A percentile compares a stretch with the other conserved stretches of the same genome.
phyloP scores from a whole-genome alignment of 64 coral and sea anemone genomes.

The Actinia tenebrosa region DNA sequence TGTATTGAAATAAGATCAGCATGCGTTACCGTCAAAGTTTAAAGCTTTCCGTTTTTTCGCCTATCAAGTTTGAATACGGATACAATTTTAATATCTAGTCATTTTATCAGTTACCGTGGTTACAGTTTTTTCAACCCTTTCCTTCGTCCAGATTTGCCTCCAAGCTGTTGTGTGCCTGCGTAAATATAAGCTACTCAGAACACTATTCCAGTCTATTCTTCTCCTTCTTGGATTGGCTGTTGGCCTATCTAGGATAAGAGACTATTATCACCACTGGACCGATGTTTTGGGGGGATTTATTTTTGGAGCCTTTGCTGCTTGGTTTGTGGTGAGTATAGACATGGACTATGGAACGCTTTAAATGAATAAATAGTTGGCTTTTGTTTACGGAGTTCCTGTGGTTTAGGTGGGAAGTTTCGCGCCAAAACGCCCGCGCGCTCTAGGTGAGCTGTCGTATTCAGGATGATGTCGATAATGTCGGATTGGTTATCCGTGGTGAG shows the following conservation, averaged over 20 bases:
- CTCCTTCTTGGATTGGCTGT: neutral
- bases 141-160: conserved; percentile 15
- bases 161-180: conserved; percentile 27
- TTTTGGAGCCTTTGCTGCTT: conserved; percentile 21
- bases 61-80: neutral
- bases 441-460: too few relatives aligned
- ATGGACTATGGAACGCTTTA: too few relatives aligned
- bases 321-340: conserved; percentile 22
- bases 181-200: conserved; percentile 19
- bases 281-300: conserved; percentile 35
- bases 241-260: conserved; percentile 30
- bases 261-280: conserved; percentile 36
- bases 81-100: neutral
- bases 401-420: too few relatives aligned
- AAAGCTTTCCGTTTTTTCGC: too few relatives aligned
- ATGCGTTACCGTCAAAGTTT: too few relatives aligned
- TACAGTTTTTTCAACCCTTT: neutral
- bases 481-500: too few relatives aligned
- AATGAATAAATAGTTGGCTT: too few relatives aligned
- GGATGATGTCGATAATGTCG: too few relatives aligned
- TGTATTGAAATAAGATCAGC: too few relatives aligned
- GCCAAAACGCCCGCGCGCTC: too few relatives aligned
- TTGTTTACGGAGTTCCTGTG: too few relatives aligned
- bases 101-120: neutral
- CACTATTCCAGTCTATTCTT: conserved; percentile 1